Evolutionary conservation across 2,113 vertebrate genomes (phyloP).

Genomic region (Otis tarda): DNA sequence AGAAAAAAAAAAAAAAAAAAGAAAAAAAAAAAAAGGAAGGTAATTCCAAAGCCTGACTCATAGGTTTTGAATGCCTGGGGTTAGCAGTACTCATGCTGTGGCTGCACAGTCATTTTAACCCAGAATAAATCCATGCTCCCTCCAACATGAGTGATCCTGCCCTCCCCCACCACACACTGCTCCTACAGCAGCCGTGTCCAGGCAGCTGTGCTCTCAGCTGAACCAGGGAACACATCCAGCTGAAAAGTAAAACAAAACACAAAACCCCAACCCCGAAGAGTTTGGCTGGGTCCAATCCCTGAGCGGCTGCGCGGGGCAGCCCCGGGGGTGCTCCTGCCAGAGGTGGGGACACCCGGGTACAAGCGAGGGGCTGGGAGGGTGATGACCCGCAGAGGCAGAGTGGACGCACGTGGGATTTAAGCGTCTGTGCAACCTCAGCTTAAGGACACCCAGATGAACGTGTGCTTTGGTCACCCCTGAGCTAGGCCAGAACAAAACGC

Average conservation of each 20-base stretch:
- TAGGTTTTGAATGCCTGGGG: not conserved
- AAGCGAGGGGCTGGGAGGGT: fast-evolving
- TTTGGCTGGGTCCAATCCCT: not conserved
- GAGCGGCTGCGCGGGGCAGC: fast-evolving
- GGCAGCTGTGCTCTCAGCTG: not conserved
- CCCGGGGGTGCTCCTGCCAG: not conserved
- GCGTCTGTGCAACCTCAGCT: not conserved
- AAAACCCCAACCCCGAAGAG: fast-evolving
- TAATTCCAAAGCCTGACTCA: conserved; percentile 10
- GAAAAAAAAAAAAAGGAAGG: too few species aligned
- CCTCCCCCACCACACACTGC: not conserved
- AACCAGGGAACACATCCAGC: not conserved
- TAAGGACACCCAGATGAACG: not conserved
- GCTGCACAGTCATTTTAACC: not conserved
- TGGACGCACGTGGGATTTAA: fast-evolving
- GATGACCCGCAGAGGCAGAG: fast-evolving
- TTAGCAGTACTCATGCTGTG: not conserved
- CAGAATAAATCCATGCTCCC: not conserved
- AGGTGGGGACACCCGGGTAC: not conserved
- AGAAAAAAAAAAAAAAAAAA: too few species aligned
- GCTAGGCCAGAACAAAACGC: not conserved
- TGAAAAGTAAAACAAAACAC: not conserved
- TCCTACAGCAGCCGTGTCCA: not conserved
- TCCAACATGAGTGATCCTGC: not conserved
- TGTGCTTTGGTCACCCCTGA: not conserved